phyloP scores from a whole-genome alignment of 2,888 invertebrate genomes.

The Caenorhabditis panamensis region DNA sequence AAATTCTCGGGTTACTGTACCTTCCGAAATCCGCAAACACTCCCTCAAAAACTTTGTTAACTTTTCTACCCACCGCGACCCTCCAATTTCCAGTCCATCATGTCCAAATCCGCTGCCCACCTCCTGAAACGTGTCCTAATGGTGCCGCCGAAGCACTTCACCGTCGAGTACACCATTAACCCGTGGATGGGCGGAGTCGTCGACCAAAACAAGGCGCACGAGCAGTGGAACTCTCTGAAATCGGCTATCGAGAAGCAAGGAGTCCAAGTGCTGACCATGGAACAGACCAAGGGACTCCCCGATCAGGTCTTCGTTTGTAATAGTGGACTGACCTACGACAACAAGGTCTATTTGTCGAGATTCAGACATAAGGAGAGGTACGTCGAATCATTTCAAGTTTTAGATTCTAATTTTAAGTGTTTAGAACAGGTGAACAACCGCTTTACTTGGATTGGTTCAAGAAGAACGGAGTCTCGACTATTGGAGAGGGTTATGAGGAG shows the following conservation, averaged over 20 bases:
- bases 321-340: constrained; percentile 76
- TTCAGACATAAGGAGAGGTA: constrained; percentile 80
- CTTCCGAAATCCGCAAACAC: no score
- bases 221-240: constrained; percentile 78
- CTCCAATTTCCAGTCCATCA: constrained; percentile 33
- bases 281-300: constrained; percentile 77
- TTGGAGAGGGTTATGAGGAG: constrained; percentile 77
- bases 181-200: constrained; percentile 81
- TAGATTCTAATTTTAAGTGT: neutral
- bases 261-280: constrained; percentile 78
- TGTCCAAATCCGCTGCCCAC: constrained; percentile 73
- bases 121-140: constrained; percentile 78
- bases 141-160: constrained; percentile 80
- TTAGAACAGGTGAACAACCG: constrained; percentile 77
- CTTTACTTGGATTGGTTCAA: constrained; percentile 80
- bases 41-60: no score
- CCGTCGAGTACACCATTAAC: constrained; percentile 80
- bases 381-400: constrained; percentile 2
- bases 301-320: constrained; percentile 81
- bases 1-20: neutral
- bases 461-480: constrained; percentile 72
- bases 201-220: constrained; percentile 73
- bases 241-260: constrained; percentile 78
- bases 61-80: no score
- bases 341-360: constrained; percentile 79